These are phyloP conservation scores for Drosophila quadrilineata DNA, from an alignment of 1,140 invertebrate genomes.

Conservation along the genomic window DNA sequence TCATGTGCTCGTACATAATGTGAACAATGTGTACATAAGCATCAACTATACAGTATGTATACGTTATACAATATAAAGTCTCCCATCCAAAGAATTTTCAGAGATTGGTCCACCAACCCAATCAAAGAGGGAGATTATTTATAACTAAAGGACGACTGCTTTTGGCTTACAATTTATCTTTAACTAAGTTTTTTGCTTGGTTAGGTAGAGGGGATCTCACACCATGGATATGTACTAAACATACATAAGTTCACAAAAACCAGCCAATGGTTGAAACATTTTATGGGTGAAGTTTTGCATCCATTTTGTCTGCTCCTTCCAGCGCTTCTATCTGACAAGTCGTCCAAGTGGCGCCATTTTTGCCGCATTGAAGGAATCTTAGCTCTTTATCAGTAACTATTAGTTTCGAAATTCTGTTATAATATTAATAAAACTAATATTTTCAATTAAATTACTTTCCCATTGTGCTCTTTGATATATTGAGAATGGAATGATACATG, in stretches of 20 bases:
- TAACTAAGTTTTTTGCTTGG: conserved; percentile 22
- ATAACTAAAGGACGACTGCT: conserved; percentile 54
- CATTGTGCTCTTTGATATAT: too few relatives aligned
- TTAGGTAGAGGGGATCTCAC: conserved; percentile 18
- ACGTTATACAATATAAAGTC: conserved; percentile 12
- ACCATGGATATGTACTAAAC: too few relatives aligned
- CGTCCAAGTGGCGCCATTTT: conserved; percentile 72
- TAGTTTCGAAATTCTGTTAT: too few relatives aligned
- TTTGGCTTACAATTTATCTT: conserved; percentile 79
- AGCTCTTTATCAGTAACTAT: too few relatives aligned
- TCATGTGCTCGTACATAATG: conserved; percentile 42
- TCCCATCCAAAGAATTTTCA: conserved; percentile 43
- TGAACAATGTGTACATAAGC: conserved; percentile 42
- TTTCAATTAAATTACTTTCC: background rate
- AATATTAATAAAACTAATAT: too few relatives aligned
- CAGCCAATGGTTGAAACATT: conserved; percentile 74
- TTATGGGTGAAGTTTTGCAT: conserved; percentile 67
- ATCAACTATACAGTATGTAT: conserved; percentile 16
- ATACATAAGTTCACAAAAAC: conserved; percentile 66
- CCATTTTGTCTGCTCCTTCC: background rate
- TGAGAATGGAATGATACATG: conserved; percentile 69
- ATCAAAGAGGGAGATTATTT: conserved; percentile 35
- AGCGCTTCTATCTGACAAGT: conserved; percentile 9
- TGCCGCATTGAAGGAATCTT: conserved; percentile 74
- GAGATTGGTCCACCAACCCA: conserved; percentile 22